Base-by-base conservation (phyloP, 2,888 invertebrate species). In the Ochropleura plecta region DNA sequence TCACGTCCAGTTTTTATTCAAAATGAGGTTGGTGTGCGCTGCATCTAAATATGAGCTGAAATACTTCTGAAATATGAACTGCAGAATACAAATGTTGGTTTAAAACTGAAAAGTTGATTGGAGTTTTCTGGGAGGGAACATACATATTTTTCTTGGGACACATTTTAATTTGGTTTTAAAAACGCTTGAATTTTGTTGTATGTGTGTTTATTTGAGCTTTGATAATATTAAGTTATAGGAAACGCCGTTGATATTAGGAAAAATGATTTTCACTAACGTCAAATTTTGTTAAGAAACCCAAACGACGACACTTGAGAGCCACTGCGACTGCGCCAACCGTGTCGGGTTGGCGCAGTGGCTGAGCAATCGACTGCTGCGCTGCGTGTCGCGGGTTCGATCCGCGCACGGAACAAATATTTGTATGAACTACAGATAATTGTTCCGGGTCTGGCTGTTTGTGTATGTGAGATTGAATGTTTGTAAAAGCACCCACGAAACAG, bases 1-100 rank as follows among this genome's bases (percentile, higher is more conserved):
- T 85, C 90, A 89, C 90, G 91, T 90, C 81, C 86, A 67, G 82
- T 82, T 90, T 91, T 89, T 89, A 90, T 88, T 83, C 83, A 86
- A 88, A 76, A 87, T 81, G 78, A 86, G 75, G 75, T 55, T 74
- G 79, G 78, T 80, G 73, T 78, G 83, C 73, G 68, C 81, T 70
- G 82, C 85, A 78, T 82, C 85, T 76, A 81, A 86, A 81, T 73
- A 83, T 71, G 84, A 72, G 82, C 86, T 89, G 85, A 86, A 76
- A 85, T 40, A 62, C 30, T 72, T 16, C 84, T 88, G 86, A 87
- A 81, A 89, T 86, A 88, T 89, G 81, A 85, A 84, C 85, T 76
- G 65, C 78, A 72, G 90, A 86, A 90, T 90, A 90, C 85, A 82
- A 90, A 90, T 89, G 82, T 70, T 14, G 59, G 40, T 30, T 73